Evolutionary conservation across 2,113 vertebrate genomes (phyloP).

Genomic region (Oryzias celebensis): DNA sequence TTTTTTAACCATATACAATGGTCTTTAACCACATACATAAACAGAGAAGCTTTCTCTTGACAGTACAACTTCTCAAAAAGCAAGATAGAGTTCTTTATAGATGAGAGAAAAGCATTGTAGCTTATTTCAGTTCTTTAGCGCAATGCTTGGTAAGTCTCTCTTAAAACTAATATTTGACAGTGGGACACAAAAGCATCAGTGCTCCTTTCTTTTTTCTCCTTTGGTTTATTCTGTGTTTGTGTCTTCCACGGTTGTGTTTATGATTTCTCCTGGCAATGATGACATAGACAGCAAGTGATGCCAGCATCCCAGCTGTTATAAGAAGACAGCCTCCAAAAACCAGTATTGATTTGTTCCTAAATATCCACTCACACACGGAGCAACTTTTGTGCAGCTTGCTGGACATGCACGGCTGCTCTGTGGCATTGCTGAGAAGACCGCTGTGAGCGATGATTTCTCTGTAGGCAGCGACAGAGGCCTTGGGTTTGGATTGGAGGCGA

Average conservation of each 20-base stretch:
- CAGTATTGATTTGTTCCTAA: conserved; percentile 82
- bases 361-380: conserved; percentile 73
- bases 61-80: conserved; percentile 15
- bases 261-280: conserved; percentile 75
- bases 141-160: conserved; percentile 6
- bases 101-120: background rate
- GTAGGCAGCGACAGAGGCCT: conserved; percentile 84
- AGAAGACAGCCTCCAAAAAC: conserved; percentile 86
- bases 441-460: conserved; percentile 78
- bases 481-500: conserved; percentile 81
- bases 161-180: conserved; percentile 17
- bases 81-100: conserved; percentile 9
- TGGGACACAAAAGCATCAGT: conserved; percentile 22
- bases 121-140: conserved; percentile 6
- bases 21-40: background rate
- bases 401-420: conserved; percentile 46
- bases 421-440: conserved; percentile 75
- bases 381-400: conserved; percentile 58
- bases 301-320: conserved; percentile 76
- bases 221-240: conserved; percentile 19
- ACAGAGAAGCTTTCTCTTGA: background rate
- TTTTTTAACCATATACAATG: background rate
- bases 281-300: conserved; percentile 70
- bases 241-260: conserved; percentile 21
- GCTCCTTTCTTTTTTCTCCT: conserved; percentile 23